These are phyloP conservation scores for Lacerta bilineata DNA, from an alignment of 2,797 vertebrate species.

Conservation along the genomic window DNA sequence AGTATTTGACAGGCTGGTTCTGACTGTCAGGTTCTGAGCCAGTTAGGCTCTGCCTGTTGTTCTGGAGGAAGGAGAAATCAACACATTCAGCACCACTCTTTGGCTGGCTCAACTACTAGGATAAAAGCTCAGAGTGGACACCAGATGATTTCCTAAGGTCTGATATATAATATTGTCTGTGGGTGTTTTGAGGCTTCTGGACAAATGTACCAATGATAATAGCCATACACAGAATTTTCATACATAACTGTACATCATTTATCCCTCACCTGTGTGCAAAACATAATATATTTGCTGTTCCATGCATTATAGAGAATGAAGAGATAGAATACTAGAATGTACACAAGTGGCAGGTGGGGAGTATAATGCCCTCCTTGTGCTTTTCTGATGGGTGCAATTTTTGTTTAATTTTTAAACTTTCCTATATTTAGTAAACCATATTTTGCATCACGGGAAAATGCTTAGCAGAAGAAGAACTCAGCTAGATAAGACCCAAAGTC, in stretches of 20 bases:
- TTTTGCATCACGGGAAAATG: not conserved
- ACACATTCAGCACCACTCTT: not conserved
- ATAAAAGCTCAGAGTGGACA: not conserved
- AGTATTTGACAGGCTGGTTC: constrained; percentile 88
- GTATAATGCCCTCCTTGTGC: not conserved
- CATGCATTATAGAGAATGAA: not conserved
- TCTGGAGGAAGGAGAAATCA: constrained; percentile 75
- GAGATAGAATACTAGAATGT: not conserved
- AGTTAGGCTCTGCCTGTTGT: constrained; percentile 81
- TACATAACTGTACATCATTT: not conserved
- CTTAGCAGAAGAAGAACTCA: not conserved
- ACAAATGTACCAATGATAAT: not conserved
- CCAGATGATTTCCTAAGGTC: not conserved
- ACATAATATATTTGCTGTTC: not conserved
- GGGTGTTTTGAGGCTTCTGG: not conserved
- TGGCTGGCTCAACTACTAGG: not conserved
- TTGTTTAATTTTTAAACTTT: not conserved
- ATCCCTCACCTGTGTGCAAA: not conserved
- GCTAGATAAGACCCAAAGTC: not conserved
- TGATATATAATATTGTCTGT: not conserved
- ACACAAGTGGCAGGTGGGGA: not conserved
- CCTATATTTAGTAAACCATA: not conserved
- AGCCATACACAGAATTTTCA: not conserved
- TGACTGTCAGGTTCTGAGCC: constrained; percentile 78
- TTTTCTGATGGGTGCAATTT: not conserved